phyloP scores from a whole-genome alignment of 2,888 invertebrate species.

The Diplolepis rosae region DNA sequence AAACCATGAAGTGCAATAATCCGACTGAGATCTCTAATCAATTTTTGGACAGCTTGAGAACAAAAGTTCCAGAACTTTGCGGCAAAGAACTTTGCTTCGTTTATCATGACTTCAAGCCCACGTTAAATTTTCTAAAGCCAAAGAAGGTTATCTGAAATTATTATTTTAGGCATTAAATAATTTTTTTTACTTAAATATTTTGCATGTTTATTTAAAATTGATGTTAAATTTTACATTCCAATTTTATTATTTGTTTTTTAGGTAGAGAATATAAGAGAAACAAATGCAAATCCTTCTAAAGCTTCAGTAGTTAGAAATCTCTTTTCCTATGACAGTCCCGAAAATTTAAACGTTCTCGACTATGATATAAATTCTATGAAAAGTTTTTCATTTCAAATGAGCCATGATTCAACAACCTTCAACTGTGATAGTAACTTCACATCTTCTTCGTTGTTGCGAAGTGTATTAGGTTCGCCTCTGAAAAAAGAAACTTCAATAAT shows the following conservation, averaged over 20 bases:
- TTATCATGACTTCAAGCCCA: background rate
- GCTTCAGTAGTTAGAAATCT: background rate
- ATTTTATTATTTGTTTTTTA: background rate
- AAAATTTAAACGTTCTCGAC: background rate
- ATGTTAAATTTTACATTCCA: background rate
- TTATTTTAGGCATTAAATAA: too few species aligned
- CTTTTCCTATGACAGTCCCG: background rate
- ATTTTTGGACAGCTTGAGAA: constrained; percentile 10
- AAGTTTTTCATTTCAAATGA: background rate
- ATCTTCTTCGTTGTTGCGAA: background rate
- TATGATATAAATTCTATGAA: background rate
- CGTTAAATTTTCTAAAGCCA: background rate
- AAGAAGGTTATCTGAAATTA: background rate
- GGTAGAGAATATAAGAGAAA: background rate
- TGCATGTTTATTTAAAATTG: too few species aligned
- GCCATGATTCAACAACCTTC: background rate
- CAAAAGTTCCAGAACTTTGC: background rate
- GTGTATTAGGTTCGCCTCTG: background rate
- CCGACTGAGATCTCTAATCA: constrained; percentile 19
- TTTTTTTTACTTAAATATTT: too few species aligned
- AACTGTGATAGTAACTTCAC: background rate
- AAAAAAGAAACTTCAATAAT: background rate
- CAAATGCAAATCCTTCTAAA: background rate
- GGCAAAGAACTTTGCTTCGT: background rate
- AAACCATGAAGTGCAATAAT: constrained; percentile 43